A percentile compares a stretch with the other conserved stretches of the same genome.
phyloP scores from a whole-genome alignment of 2,888 invertebrate genomes.

The Galeruca laticollis region DNA sequence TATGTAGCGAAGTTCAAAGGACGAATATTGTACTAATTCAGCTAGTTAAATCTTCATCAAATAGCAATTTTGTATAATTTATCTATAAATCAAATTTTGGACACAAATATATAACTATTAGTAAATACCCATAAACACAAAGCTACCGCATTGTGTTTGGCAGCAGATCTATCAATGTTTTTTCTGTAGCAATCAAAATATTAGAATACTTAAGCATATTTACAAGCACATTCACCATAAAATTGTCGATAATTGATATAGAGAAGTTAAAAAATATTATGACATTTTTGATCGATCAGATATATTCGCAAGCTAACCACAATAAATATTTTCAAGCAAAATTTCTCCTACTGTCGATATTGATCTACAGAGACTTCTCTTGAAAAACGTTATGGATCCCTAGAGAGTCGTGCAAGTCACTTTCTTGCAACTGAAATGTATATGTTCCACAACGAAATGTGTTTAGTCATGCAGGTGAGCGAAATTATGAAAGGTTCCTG shows the following conservation, averaged over 20 bases:
- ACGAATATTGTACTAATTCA: too few species aligned
- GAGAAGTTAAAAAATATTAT: constrained; percentile 34
- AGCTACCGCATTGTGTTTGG: neutral
- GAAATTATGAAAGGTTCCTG: constrained; percentile 45
- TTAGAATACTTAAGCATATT: neutral
- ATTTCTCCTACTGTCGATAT: constrained; percentile 31
- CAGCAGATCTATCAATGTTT: neutral
- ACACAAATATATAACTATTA: too few species aligned
- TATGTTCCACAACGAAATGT: constrained; percentile 38
- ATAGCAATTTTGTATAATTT: too few species aligned
- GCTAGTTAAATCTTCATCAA: too few species aligned
- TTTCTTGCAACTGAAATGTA: constrained; percentile 51
- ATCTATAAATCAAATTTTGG: too few species aligned
- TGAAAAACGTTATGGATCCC: constrained; percentile 53
- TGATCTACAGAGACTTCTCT: constrained; percentile 41
- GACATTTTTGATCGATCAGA: constrained; percentile 38
- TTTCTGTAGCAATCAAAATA: neutral
- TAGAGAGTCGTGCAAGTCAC: constrained; percentile 54
- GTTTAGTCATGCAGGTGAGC: constrained; percentile 46
- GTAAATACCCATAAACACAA: too few species aligned
- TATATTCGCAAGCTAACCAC: constrained; percentile 19
- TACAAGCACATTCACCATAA: neutral
- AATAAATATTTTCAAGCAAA: constrained; percentile 29
- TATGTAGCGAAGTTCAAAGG: too few species aligned
- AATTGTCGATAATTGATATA: constrained; percentile 14